Conservation (phyloP, 2,797 vertebrate genomes). For the Eulemur albifrons region DNA sequence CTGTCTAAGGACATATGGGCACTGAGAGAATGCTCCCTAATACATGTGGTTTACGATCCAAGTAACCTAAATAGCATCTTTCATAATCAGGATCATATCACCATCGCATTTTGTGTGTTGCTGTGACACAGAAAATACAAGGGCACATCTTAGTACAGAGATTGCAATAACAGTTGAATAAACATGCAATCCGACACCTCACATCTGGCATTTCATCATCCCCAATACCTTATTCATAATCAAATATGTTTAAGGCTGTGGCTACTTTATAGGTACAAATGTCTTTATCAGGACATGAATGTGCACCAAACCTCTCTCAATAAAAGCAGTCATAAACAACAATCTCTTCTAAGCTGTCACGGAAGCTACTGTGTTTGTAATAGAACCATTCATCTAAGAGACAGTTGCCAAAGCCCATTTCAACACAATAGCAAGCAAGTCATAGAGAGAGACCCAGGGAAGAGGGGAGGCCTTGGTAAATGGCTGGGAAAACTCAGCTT, state of each 20-base stretch:
- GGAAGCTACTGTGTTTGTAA: constrained; percentile 68
- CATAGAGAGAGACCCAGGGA: neutral
- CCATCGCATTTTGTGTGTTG: constrained; percentile 68
- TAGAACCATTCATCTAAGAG: constrained; percentile 67
- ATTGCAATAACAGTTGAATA: constrained; percentile 85
- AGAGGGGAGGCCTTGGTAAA: neutral
- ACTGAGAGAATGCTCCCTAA: constrained; percentile 65
- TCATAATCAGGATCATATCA: constrained; percentile 67
- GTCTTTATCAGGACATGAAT: constrained; percentile 79
- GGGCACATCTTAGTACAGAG: constrained; percentile 71
- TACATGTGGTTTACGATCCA: constrained; percentile 67
- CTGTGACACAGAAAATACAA: constrained; percentile 79
- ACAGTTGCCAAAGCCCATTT: constrained; percentile 51
- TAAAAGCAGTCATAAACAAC: constrained; percentile 78
- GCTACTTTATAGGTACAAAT: constrained; percentile 82
- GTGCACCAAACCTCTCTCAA: constrained; percentile 72
- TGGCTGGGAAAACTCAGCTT: neutral
- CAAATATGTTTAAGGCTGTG: constrained; percentile 75
- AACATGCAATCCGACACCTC: constrained; percentile 89
- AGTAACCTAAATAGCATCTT: constrained; percentile 75
- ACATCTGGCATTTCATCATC: constrained; percentile 89
- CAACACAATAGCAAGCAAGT: neutral
- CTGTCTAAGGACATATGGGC: constrained; percentile 16
- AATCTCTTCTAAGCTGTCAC: constrained; percentile 65
- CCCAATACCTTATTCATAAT: constrained; percentile 79